phyloP scores from a whole-genome alignment of 2,113 vertebrate species.

The Microcebus griseorufus region DNA sequence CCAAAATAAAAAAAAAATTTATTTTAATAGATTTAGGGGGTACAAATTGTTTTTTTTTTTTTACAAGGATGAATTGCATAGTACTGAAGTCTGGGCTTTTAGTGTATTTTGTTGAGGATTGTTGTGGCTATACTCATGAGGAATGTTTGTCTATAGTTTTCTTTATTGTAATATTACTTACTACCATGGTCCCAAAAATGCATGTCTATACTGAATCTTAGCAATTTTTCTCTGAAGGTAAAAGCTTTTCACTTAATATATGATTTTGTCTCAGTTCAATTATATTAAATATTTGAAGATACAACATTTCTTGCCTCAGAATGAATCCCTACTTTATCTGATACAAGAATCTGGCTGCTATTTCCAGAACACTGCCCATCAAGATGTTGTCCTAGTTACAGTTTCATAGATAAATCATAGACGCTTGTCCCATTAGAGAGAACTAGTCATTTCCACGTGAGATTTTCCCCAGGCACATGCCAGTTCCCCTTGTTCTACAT shows the following conservation, averaged over 20 bases:
- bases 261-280: not conserved
- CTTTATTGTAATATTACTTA: not conserved
- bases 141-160: no score
- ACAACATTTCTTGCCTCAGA: not conserved
- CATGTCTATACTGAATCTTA: not conserved
- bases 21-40: no score
- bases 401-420: not conserved
- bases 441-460: not conserved
- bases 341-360: not conserved
- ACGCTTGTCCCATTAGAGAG: not conserved
- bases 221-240: not conserved
- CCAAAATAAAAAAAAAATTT: no score
- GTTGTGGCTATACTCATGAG: no score
- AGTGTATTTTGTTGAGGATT: no score
- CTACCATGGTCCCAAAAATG: not conserved
- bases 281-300: not conserved
- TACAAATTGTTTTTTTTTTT: no score
- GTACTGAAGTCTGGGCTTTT: no score
- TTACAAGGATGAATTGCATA: no score
- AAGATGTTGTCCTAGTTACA: not conserved
- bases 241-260: not conserved
- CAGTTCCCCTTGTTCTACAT: not conserved
- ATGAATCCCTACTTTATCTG: not conserved
- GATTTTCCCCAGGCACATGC: not conserved
- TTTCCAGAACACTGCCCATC: not conserved